Percentiles rank a stretch among this genome's conserved stretches.
Conservation (phyloP, 2,113 vertebrate genomes). For the Brachirus orientalis region DNA sequence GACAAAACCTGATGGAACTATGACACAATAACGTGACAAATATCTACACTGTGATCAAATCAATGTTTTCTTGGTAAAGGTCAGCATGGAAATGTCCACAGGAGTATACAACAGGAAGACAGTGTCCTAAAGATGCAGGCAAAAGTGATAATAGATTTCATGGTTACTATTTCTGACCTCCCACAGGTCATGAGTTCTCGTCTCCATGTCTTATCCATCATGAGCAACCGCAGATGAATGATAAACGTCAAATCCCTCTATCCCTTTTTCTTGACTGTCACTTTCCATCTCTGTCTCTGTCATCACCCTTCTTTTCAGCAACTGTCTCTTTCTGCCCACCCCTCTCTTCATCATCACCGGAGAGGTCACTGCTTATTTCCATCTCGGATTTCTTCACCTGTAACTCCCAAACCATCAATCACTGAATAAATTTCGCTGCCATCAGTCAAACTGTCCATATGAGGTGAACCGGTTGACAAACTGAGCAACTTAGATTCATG, state of each 20-base stretch:
- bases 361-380: conserved; percentile 10
- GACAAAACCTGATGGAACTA: too few relatives aligned
- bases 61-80: neutral
- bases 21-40: neutral
- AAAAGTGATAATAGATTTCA: conserved; percentile 22
- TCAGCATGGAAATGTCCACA: neutral
- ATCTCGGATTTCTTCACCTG: neutral
- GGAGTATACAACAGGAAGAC: neutral
- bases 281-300: conserved; percentile 54
- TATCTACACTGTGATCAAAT: conserved; percentile 25
- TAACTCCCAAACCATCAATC: conserved; percentile 21
- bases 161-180: neutral
- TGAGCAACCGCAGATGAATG: conserved; percentile 25
- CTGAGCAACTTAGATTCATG: neutral
- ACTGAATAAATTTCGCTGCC: conserved; percentile 19
- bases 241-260: conserved; percentile 30
- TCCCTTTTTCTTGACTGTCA: conserved; percentile 58
- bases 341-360: conserved; percentile 41
- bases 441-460: conserved; percentile 11
- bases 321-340: conserved; percentile 61
- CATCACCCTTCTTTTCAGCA: conserved; percentile 51
- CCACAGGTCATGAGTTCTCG: conserved; percentile 18
- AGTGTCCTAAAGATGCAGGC: neutral
- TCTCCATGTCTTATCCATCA: conserved; percentile 21
- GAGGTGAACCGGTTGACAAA: conserved; percentile 7